A percentile compares a stretch with the other conserved stretches of the same genome.
Conservation (phyloP, 2,797 vertebrate genomes). For the Bryconaethiops microstoma region DNA sequence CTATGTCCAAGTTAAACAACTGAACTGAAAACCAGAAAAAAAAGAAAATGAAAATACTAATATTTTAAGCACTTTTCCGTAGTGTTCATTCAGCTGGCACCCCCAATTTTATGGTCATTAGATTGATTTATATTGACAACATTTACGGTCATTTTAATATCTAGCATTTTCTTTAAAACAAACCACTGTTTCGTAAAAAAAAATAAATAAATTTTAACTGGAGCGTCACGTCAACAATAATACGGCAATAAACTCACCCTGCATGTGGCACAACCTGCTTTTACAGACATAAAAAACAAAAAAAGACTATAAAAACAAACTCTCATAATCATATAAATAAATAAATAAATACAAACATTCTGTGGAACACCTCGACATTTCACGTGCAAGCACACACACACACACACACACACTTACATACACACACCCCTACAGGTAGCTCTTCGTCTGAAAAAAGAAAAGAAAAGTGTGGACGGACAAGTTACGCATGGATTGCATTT, state of each 20-base stretch:
- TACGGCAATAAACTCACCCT: conserved; percentile 50
- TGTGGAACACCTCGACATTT: conserved; percentile 53
- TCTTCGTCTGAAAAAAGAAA: conserved; percentile 51
- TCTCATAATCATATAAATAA: conserved; percentile 54
- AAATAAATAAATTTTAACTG: not conserved
- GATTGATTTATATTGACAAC: not conserved
- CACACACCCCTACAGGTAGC: conserved; percentile 32
- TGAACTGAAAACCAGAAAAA: not conserved
- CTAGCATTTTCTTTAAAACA: not conserved
- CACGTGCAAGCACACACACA: conserved; percentile 59
- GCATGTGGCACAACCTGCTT: conserved; percentile 45
- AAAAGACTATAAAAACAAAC: conserved; percentile 59
- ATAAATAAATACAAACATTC: conserved; percentile 58
- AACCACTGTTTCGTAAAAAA: no score
- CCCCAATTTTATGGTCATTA: not conserved
- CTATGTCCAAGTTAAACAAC: not conserved
- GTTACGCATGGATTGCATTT: conserved; percentile 64
- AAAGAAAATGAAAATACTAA: not conserved
- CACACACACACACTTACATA: conserved; percentile 50
- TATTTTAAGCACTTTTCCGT: not conserved
- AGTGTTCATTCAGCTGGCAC: conserved; percentile 5
- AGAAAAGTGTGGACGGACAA: conserved; percentile 33
- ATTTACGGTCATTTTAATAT: conserved; percentile 2
- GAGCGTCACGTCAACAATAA: conserved; percentile 40
- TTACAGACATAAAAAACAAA: conserved; percentile 57